These are phyloP conservation scores for Alouatta palliata DNA, from an alignment of 2,113 vertebrate genomes.

Conservation along the genomic window DNA sequence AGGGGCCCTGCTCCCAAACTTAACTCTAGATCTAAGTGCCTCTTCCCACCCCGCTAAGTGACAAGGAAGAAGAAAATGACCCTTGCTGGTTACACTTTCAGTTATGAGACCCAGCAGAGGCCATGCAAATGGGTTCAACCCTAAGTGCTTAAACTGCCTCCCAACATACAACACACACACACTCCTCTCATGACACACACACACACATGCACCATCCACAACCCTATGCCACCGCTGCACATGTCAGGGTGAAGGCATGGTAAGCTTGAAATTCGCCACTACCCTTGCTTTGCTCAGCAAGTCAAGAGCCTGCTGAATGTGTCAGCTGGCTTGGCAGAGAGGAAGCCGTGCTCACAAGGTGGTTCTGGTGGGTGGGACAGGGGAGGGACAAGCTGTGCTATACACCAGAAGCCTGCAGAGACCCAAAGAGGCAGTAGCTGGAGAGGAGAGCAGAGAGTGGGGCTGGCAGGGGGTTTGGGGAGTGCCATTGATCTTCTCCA, in stretches of 20 bases:
- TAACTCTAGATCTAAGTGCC: not conserved
- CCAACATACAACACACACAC: not conserved
- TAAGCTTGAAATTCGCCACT: not conserved
- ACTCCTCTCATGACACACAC: not conserved
- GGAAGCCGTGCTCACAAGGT: not conserved
- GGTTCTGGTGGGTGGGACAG: not conserved
- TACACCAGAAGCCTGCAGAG: not conserved
- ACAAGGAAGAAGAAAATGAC: not conserved
- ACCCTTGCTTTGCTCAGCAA: not conserved
- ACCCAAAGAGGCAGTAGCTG: not conserved
- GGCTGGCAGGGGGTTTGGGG: not conserved
- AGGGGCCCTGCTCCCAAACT: not conserved
- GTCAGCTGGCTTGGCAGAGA: not conserved
- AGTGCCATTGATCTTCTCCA: not conserved
- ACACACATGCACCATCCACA: not conserved
- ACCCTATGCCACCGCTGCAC: fast-evolving
- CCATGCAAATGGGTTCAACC: not conserved
- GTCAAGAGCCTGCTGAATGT: not conserved
- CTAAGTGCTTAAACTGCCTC: not conserved
- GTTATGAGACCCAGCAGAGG: not conserved
- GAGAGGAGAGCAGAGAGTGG: not conserved
- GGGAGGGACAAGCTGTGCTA: not conserved
- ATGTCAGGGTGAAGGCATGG: not conserved
- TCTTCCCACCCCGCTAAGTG: not conserved
- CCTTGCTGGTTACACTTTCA: not conserved